Evolutionary conservation across 2,113 vertebrate species (phyloP).

Genomic region (Nettapus auritus): DNA sequence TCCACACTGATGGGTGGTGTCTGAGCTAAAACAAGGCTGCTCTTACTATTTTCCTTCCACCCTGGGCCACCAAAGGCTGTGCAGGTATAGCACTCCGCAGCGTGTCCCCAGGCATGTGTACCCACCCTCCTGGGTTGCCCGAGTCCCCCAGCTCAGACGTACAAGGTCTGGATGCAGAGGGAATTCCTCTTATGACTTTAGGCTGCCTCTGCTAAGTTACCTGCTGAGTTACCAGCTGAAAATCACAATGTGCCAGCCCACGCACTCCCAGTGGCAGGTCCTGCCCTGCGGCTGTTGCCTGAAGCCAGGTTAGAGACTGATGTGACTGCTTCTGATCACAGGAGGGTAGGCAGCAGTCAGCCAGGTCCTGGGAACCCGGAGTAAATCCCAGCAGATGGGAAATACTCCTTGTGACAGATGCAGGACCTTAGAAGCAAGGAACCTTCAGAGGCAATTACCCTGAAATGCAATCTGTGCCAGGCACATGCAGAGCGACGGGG

Average conservation of each 20-base stretch:
- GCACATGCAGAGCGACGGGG: neutral
- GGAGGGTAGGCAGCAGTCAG: neutral
- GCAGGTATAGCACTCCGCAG: neutral
- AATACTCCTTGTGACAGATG: slow-evolving; percentile 55
- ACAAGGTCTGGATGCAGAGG: neutral
- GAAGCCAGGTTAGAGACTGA: neutral
- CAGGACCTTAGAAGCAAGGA: slow-evolving; percentile 26
- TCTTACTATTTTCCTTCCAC: neutral
- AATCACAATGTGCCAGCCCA: neutral
- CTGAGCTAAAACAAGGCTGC: neutral
- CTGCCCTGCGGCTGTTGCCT: neutral
- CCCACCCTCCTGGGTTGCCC: neutral
- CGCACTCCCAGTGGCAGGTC: rapidly evolving
- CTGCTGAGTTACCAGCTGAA: neutral
- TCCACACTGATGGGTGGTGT: neutral
- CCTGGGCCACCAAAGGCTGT: neutral
- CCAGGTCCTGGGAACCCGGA: neutral
- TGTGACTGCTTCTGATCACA: neutral
- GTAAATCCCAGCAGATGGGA: slow-evolving; percentile 49
- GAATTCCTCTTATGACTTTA: neutral
- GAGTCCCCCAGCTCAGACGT: neutral
- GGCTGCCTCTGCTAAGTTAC: neutral
- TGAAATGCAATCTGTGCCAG: slow-evolving; percentile 22
- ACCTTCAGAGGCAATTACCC: slow-evolving; percentile 24
- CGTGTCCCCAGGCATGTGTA: neutral